Percentiles rank a stretch among this genome's conserved stretches.
Evolutionary conservation across 2,797 vertebrate genomes (phyloP).

Genomic region (Brachyalestes nurse): DNA sequence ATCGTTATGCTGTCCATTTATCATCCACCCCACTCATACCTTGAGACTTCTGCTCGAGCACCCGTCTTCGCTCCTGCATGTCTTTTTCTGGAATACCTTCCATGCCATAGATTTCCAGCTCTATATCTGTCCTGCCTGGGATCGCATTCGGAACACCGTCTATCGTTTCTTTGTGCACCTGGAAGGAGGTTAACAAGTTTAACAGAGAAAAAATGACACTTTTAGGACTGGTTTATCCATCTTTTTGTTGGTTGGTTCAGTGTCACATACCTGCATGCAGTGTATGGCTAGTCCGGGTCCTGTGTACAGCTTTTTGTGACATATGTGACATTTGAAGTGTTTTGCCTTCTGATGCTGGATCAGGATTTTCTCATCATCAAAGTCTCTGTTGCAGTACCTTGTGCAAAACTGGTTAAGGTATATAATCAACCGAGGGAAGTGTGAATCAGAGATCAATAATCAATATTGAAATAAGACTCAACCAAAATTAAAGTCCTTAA

Average conservation of each 20-base stretch:
- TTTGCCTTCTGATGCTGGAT: constrained; percentile 99
- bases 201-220: no score
- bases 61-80: constrained; percentile 92
- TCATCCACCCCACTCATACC: constrained; percentile 71
- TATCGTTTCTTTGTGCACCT: constrained; percentile 99
- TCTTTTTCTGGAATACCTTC: constrained; percentile 99
- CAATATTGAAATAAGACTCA: no score
- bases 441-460: not conserved
- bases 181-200: constrained; percentile 40
- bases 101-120: constrained; percentile 99
- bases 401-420: constrained; percentile 56
- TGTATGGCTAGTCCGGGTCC: constrained; percentile 97
- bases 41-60: constrained; percentile 97
- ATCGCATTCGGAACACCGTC: constrained; percentile 98
- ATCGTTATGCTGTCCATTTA: no score
- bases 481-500: no score
- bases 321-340: constrained; percentile 99
- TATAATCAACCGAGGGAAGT: not conserved
- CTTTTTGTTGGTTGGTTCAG: no score
- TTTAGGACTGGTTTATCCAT: no score
- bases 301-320: constrained; percentile 98
- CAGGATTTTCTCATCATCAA: constrained; percentile 98
- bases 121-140: constrained; percentile 95
- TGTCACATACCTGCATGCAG: constrained; percentile 91
- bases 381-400: constrained; percentile 99